These are phyloP conservation scores for Empis stercorea DNA, from an alignment of 2,888 invertebrate genomes.

Conservation along the genomic window DNA sequence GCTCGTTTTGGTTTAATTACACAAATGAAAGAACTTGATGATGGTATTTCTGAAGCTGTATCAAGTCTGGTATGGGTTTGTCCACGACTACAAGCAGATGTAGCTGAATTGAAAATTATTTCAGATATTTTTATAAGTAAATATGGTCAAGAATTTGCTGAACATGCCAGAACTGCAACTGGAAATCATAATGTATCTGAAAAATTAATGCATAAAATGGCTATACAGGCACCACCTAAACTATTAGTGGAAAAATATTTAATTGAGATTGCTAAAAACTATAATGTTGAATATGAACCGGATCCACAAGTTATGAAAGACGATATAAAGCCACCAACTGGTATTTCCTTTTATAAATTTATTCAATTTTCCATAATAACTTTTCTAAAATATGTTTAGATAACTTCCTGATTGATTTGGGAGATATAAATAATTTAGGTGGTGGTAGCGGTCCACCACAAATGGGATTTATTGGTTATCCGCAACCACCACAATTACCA, in stretches of 20 bases:
- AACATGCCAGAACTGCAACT: slow-evolving; percentile 77
- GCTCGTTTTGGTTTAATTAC: slow-evolving; percentile 94
- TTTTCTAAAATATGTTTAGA: slow-evolving; percentile 39
- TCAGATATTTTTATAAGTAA: slow-evolving; percentile 79
- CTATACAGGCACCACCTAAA: slow-evolving; percentile 90
- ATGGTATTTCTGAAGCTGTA: slow-evolving; percentile 90
- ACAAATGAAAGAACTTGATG: slow-evolving; percentile 93
- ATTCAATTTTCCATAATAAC: neutral
- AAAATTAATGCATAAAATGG: slow-evolving; percentile 85
- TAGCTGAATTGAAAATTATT: slow-evolving; percentile 66
- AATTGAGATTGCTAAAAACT: slow-evolving; percentile 93
- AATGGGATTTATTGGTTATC: slow-evolving; percentile 71
- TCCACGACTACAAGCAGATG: slow-evolving; percentile 77
- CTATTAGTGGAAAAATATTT: slow-evolving; percentile 83
- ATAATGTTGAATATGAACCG: slow-evolving; percentile 87
- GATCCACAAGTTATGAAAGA: slow-evolving; percentile 84
- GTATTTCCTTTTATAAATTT: slow-evolving; percentile 21
- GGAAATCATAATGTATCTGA: slow-evolving; percentile 81
- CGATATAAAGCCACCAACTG: slow-evolving; percentile 37
- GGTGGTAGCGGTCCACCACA: slow-evolving; percentile 49
- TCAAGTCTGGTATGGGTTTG: slow-evolving; percentile 89
- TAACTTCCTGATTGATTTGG: slow-evolving; percentile 55
- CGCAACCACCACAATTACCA: slow-evolving; percentile 54
- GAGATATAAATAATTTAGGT: slow-evolving; percentile 45
- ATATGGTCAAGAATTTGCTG: slow-evolving; percentile 88